Conservation (phyloP, 2,888 invertebrate genomes). For the Drosophila fulvimacula region DNA sequence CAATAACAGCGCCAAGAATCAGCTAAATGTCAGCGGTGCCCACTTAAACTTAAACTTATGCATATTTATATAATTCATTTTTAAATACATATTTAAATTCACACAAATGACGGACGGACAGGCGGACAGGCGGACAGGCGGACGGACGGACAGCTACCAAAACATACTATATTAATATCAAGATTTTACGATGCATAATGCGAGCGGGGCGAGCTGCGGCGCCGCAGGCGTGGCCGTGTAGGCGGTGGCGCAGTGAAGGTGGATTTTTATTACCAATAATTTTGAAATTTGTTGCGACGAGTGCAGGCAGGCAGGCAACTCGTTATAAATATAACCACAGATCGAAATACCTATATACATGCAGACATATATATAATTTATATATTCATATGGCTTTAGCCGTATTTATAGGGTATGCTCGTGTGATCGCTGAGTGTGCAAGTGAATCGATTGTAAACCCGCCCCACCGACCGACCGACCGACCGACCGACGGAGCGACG, state of each 20-base stretch:
- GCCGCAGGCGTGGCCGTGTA: background rate
- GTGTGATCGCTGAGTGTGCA: slow-evolving; percentile 54
- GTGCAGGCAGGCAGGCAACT: slow-evolving; percentile 75
- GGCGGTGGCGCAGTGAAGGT: slow-evolving; percentile 55
- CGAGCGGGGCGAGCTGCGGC: slow-evolving; percentile 2
- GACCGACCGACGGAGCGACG: slow-evolving; percentile 53
- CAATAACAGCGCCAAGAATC: slow-evolving; percentile 24
- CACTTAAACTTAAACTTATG: slow-evolving; percentile 76
- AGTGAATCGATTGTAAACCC: slow-evolving; percentile 78
- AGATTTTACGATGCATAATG: slow-evolving; percentile 72
- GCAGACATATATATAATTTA: slow-evolving; percentile 6
- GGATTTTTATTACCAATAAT: slow-evolving; percentile 77
- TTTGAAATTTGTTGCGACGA: slow-evolving; percentile 76
- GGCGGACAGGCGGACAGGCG: slow-evolving; percentile 1
- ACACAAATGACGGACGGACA: slow-evolving; percentile 23
- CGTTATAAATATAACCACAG: slow-evolving; percentile 77
- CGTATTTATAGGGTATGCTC: slow-evolving; percentile 18
- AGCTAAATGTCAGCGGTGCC: slow-evolving; percentile 70
- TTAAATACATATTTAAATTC: slow-evolving; percentile 65
- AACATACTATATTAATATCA: slow-evolving; percentile 73
- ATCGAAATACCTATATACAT: slow-evolving; percentile 51
- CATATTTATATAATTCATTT: slow-evolving; percentile 79
- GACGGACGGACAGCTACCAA: slow-evolving; percentile 46
- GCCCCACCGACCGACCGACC: slow-evolving; percentile 40
- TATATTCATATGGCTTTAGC: background rate